These are phyloP conservation scores for Agrotis segetum DNA, from an alignment of 2,888 invertebrate species.

Conservation along the genomic window DNA sequence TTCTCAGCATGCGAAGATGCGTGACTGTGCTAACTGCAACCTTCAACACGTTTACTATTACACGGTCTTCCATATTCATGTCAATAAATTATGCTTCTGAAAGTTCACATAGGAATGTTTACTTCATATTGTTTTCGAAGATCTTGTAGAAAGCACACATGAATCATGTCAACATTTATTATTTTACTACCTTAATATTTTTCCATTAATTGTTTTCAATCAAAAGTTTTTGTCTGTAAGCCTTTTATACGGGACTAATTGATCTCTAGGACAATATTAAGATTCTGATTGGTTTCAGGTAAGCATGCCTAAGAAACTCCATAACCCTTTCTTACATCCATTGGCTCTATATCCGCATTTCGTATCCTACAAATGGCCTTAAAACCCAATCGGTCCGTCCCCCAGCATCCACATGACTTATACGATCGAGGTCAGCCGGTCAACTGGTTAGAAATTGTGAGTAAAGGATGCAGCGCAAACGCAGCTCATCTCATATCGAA, in stretches of 20 bases:
- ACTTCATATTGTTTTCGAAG: background rate
- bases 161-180: too few species aligned
- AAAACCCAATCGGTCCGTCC: constrained; percentile 54
- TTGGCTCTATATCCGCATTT: background rate
- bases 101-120: constrained; percentile 9
- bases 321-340: background rate
- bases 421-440: constrained; percentile 85
- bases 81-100: constrained; percentile 13
- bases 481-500: constrained; percentile 87
- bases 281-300: background rate
- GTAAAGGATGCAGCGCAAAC: constrained; percentile 81
- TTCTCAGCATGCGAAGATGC: constrained; percentile 58
- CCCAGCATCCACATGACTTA: constrained; percentile 70
- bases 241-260: background rate
- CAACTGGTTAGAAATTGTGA: constrained; percentile 80
- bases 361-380: constrained; percentile 19
- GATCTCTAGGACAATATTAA: background rate
- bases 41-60: constrained; percentile 36
- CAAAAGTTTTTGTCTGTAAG: background rate
- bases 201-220: too few species aligned
- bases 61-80: constrained; percentile 27
- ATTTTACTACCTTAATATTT: too few species aligned
- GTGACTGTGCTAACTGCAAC: constrained; percentile 37
- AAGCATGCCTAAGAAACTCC: background rate
- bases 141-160: background rate